Evolutionary conservation across 1,140 invertebrate genomes (phyloP).

Genomic region (Trichoplusia ni): DNA sequence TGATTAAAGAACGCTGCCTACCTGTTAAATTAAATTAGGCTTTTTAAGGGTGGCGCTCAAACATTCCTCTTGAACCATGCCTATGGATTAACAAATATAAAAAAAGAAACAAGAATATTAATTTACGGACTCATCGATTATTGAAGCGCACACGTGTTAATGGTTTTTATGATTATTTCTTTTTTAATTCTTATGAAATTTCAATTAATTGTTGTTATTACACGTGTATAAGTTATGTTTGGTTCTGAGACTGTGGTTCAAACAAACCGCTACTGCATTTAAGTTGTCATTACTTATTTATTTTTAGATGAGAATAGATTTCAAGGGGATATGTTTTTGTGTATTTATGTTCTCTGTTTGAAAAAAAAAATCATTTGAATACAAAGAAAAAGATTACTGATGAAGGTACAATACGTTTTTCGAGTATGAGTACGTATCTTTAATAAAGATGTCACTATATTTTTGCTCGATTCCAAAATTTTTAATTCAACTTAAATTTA

Average conservation of each 20-base stretch:
- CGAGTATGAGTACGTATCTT: no score
- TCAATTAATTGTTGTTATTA: conserved; percentile 23
- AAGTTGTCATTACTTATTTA: not conserved
- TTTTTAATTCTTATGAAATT: conserved; percentile 23
- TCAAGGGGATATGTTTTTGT: no score
- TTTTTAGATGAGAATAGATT: no score
- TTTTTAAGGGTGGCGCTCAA: conserved; percentile 75
- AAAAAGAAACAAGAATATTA: conserved; percentile 64
- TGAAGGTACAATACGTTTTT: no score
- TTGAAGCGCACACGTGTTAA: conserved; percentile 69
- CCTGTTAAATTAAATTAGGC: conserved; percentile 82
- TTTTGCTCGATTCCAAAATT: no score
- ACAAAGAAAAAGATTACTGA: no score
- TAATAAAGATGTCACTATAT: no score
- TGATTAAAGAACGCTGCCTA: conserved; percentile 79
- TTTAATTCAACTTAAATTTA: no score
- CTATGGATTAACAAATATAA: conserved; percentile 57
- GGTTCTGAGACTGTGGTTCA: not conserved
- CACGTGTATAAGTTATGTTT: not conserved
- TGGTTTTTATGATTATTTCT: conserved; percentile 58
- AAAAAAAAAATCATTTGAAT: no score
- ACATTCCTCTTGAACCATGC: conserved; percentile 57
- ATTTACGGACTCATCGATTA: conserved; percentile 68
- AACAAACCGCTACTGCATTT: not conserved
- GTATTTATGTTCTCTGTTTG: no score